phyloP scores from a whole-genome alignment of 2,797 vertebrate species.

The Centroberyx gerrardi region DNA sequence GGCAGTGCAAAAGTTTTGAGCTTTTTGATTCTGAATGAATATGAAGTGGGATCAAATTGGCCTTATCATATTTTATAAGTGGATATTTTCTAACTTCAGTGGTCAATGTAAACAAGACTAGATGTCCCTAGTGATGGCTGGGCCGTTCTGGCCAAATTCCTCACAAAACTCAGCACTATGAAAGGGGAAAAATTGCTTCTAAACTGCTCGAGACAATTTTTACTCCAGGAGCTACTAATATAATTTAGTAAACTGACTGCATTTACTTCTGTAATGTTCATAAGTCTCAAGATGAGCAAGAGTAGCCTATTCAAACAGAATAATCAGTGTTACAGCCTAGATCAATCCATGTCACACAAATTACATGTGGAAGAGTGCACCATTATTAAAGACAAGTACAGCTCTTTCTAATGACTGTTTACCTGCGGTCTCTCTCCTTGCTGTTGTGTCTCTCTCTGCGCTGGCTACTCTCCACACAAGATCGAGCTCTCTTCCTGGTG shows the following conservation, averaged over 20 bases:
- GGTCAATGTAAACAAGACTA: not conserved
- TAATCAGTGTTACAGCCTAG: not conserved
- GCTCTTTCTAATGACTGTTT: constrained; percentile 24
- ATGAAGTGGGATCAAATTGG: too few relatives aligned
- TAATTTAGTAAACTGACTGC: not conserved
- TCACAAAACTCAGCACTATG: not conserved
- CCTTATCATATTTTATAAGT: not conserved
- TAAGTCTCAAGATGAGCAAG: not conserved
- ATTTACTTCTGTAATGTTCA: not conserved
- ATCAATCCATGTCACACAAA: not conserved
- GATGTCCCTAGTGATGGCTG: too few relatives aligned
- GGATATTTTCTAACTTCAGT: not conserved
- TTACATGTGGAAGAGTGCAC: not conserved
- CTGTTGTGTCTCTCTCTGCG: constrained; percentile 91
- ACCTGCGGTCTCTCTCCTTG: constrained; percentile 85
- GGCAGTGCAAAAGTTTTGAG: not conserved
- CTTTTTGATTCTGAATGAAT: too few relatives aligned
- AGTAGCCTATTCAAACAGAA: not conserved
- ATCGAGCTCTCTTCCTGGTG: constrained; percentile 57
- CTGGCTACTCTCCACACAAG: constrained; percentile 73
- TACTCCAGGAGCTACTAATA: not conserved
- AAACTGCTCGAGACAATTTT: not conserved
- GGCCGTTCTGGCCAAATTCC: not conserved
- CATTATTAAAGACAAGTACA: not conserved
- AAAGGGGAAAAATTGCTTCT: not conserved